Percentiles rank a stretch among this genome's conserved stretches.
phyloP scores from a whole-genome alignment of 2,888 invertebrate species.

The Chrysina gloriosa region DNA sequence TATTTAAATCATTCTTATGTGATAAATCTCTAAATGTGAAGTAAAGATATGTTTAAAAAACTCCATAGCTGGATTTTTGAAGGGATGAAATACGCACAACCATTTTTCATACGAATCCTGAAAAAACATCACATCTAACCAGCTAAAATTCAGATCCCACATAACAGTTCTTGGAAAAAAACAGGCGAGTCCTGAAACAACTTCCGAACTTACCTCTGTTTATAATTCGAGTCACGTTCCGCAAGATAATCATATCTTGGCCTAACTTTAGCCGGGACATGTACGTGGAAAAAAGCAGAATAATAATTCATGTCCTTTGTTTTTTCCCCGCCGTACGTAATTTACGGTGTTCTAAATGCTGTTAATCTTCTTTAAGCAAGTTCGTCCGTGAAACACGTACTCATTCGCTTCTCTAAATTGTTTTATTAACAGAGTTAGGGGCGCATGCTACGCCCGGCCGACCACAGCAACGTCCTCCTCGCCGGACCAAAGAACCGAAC shows the following conservation, averaged over 20 bases:
- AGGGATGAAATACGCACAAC: too few species aligned
- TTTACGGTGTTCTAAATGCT: conserved; percentile 14
- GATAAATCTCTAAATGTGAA: too few species aligned
- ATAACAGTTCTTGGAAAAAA: too few species aligned
- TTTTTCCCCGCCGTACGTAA: not conserved
- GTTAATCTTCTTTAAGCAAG: conserved; percentile 19
- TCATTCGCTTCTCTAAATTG: not conserved
- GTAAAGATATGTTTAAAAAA: too few species aligned
- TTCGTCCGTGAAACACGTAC: not conserved
- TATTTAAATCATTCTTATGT: too few species aligned
- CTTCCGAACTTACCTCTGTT: not conserved
- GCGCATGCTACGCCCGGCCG: not conserved
- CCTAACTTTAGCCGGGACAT: not conserved
- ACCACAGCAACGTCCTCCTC: not conserved
- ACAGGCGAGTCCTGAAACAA: too few species aligned
- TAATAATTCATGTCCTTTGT: not conserved
- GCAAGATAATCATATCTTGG: conserved; percentile 14
- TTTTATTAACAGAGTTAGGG: conserved; percentile 15
- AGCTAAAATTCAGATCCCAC: too few species aligned
- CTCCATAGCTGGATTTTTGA: too few species aligned
- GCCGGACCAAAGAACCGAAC: not conserved
- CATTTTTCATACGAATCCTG: too few species aligned
- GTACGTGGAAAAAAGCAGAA: not conserved
- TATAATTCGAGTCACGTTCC: conserved; percentile 9
- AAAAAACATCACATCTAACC: too few species aligned